Base-by-base conservation (phyloP, 64 coral and sea anemone genomes). In the Trachythela sp. region DNA sequence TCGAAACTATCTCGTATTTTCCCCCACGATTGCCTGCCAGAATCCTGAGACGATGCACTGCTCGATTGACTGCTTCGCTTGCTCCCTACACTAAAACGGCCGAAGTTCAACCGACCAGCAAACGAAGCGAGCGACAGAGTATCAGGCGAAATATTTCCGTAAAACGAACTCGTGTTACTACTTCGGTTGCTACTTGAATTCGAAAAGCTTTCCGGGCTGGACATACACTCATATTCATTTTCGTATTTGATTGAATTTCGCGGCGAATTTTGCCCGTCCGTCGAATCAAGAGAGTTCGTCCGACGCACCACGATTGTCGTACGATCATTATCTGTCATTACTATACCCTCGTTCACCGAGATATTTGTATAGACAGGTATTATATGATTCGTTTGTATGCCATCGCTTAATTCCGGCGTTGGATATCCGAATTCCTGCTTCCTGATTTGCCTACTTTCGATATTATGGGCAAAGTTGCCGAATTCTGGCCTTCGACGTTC, bases 51-150 rank as follows among this genome's bases (percentile, higher is more conserved):
- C 8, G 20, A n/a, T 64, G 75, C 75, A 80, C 15, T 80, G 33
- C 75, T 80, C 37, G 75, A 35, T 30, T 39, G 75, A 36, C 75
- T 80, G 37, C 75, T 37, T 29, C 75, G 75, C 75, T 80, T 80
- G 37, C 75, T 39, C 15, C 37, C 75, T 35, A 45, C 42, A 11
- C 75, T 30, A 20, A 35, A 37, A 38, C 75, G 75, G 75, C 75
- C 75, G 75, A 80, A 80, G 75, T 37, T 80, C 31, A 80, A 38
- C 75, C 75, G 75, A 80, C 37, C 75, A 29, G 75, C 37, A 30
- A 80, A 80, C 75, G 75, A 80, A 38, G 33, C 37, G 10, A 80
- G 75, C 9, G 75, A 80, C 32, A 39, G 15, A 36, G 33, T 80
- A 80, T 80, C 75, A 29, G 75, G 75, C 17, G 75, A 80, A 35